These are phyloP conservation scores for Valencia hispanica DNA, from an alignment of 2,797 vertebrate species.

Conservation along the genomic window DNA sequence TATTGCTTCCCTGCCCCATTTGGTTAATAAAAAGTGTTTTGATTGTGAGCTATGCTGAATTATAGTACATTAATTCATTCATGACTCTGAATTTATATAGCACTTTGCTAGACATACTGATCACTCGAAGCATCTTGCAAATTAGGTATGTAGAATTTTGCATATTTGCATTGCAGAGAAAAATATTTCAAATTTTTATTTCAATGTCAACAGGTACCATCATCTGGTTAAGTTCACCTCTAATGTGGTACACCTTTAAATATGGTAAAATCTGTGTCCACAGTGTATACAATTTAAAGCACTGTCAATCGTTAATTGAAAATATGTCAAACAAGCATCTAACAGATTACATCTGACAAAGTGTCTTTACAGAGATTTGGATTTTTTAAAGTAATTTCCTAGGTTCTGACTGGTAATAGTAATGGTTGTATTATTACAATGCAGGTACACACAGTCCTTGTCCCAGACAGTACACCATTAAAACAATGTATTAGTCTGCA, in stretches of 20 bases:
- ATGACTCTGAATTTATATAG: too few species aligned
- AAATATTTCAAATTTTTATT: background rate
- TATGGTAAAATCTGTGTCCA: too few species aligned
- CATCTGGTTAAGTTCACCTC: background rate
- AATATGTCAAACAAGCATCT: background rate
- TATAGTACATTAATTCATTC: too few species aligned
- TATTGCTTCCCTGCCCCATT: too few species aligned
- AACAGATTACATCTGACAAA: background rate
- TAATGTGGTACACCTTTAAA: background rate
- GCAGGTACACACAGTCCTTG: background rate
- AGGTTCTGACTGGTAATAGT: background rate
- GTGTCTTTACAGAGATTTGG: background rate
- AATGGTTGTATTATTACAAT: background rate
- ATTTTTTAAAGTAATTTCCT: background rate
- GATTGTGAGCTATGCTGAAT: too few species aligned
- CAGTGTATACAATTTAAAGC: too few species aligned
- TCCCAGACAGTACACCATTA: background rate
- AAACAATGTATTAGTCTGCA: background rate
- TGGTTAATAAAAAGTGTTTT: too few species aligned
- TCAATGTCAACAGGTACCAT: background rate
- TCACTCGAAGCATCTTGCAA: too few species aligned
- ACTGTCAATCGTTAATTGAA: background rate
- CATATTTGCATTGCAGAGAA: background rate
- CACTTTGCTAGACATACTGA: too few species aligned
- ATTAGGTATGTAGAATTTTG: too few species aligned